These are phyloP conservation scores for Cyprinus carpio DNA, from an alignment of 2,113 vertebrate species.

Conservation along the genomic window DNA sequence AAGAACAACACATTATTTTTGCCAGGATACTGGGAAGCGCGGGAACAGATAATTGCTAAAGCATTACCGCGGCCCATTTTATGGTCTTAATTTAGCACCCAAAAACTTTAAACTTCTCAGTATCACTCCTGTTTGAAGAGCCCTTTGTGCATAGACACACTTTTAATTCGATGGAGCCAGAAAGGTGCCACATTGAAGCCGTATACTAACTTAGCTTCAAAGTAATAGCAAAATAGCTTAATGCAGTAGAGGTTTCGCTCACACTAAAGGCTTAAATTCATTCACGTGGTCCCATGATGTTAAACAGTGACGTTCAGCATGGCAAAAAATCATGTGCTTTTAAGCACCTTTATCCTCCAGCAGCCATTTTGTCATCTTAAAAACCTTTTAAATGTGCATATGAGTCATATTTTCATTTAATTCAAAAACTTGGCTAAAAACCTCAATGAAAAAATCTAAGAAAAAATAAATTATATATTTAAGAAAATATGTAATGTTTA, in stretches of 20 bases:
- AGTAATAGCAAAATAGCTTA: slow-evolving; percentile 35
- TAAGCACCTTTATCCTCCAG: background rate
- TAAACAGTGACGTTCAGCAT: background rate
- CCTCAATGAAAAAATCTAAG: background rate
- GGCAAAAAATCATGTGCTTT: background rate
- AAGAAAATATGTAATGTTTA: too few species aligned
- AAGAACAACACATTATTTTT: slow-evolving; percentile 46
- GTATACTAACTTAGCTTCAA: slow-evolving; percentile 44
- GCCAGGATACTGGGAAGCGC: slow-evolving; percentile 44
- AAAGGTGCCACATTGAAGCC: slow-evolving; percentile 41
- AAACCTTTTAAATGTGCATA: background rate
- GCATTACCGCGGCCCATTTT: slow-evolving; percentile 37
- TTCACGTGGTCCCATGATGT: slow-evolving; percentile 47
- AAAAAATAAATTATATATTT: too few species aligned
- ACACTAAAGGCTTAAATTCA: slow-evolving; percentile 46
- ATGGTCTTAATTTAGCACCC: slow-evolving; percentile 34
- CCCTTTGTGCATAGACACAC: slow-evolving; percentile 33
- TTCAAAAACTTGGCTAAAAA: background rate
- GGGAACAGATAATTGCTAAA: slow-evolving; percentile 45
- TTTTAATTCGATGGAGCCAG: slow-evolving; percentile 43
- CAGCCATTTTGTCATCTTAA: slow-evolving; percentile 18
- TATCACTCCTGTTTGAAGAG: slow-evolving; percentile 26
- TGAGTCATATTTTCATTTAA: background rate
- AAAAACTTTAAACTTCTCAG: slow-evolving; percentile 16
- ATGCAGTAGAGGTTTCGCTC: slow-evolving; percentile 27